A percentile compares a stretch with the other conserved stretches of the same genome.
Conservation (phyloP, 2,113 vertebrate species). For the Prionailurus viverrinus region DNA sequence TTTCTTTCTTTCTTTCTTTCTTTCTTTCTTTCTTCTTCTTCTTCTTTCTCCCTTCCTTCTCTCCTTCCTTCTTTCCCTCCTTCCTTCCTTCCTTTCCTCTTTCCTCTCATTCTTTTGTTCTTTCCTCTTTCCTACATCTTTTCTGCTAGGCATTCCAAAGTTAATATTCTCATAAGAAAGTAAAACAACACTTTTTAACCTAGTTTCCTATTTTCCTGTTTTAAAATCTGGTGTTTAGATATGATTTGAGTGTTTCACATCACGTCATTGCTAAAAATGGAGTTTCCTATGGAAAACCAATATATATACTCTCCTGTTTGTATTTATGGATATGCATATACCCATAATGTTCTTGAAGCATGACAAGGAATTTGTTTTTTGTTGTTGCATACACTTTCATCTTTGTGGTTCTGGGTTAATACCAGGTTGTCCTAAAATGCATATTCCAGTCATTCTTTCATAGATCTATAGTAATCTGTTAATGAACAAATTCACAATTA, state of each 20-base stretch:
- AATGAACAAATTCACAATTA: slow-evolving; percentile 35
- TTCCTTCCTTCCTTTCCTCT: too few relatives aligned
- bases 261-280: background rate
- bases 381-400: background rate
- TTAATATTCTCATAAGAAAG: slow-evolving; percentile 3
- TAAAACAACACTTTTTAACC: background rate
- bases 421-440: background rate
- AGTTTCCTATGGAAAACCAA: background rate
- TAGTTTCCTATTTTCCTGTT: background rate
- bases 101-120: too few relatives aligned
- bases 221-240: background rate
- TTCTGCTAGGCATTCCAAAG: background rate
- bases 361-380: background rate
- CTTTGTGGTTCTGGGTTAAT: background rate
- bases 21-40: too few relatives aligned
- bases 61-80: accelerated
- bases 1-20: background rate
- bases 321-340: background rate
- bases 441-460: slow-evolving; percentile 19
- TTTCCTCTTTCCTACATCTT: background rate
- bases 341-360: background rate
- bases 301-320: background rate
- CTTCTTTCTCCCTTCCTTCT: background rate
- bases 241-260: background rate
- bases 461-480: background rate